A percentile compares a stretch with the other conserved stretches of the same genome.
Evolutionary conservation across 2,888 invertebrate genomes (phyloP).

Genomic region (Timema cristinae): DNA sequence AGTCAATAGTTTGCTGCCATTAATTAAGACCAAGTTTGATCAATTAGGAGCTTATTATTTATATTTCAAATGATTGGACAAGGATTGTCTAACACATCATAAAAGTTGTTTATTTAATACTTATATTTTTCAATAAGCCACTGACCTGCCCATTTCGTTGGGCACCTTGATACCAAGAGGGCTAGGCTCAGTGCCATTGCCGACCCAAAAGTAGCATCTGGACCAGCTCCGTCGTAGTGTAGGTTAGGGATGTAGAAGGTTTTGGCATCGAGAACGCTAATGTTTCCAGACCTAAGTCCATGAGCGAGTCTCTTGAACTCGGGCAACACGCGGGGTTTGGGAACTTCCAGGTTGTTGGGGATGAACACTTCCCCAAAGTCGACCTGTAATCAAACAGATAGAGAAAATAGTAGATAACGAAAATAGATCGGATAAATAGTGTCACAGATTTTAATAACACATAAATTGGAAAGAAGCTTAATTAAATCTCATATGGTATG

Average conservation of each 20-base stretch:
- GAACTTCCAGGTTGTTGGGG: slow-evolving; percentile 70
- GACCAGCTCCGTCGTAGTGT: slow-evolving; percentile 87
- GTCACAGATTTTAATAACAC: not conserved
- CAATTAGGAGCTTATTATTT: no score
- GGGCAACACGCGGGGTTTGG: slow-evolving; percentile 74
- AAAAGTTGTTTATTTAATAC: no score
- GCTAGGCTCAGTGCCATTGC: slow-evolving; percentile 77
- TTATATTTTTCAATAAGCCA: no score
- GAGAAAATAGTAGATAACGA: no score
- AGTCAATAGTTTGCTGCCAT: no score
- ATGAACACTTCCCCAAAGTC: slow-evolving; percentile 86
- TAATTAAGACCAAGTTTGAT: no score
- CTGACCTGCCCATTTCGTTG: slow-evolving; percentile 76
- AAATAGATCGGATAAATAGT: no score
- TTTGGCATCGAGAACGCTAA: slow-evolving; percentile 85
- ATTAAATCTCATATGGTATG: no score
- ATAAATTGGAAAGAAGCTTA: no score
- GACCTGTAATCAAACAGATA: slow-evolving; percentile 56
- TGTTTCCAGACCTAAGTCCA: slow-evolving; percentile 84
- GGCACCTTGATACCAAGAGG: slow-evolving; percentile 83
- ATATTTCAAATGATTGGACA: no score
- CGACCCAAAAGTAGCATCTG: slow-evolving; percentile 96
- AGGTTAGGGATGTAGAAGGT: slow-evolving; percentile 89
- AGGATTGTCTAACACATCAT: no score
- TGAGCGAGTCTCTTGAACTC: slow-evolving; percentile 85